Base-by-base conservation (phyloP, 2,113 vertebrate genomes). In the Benitochromis conjunctus region DNA sequence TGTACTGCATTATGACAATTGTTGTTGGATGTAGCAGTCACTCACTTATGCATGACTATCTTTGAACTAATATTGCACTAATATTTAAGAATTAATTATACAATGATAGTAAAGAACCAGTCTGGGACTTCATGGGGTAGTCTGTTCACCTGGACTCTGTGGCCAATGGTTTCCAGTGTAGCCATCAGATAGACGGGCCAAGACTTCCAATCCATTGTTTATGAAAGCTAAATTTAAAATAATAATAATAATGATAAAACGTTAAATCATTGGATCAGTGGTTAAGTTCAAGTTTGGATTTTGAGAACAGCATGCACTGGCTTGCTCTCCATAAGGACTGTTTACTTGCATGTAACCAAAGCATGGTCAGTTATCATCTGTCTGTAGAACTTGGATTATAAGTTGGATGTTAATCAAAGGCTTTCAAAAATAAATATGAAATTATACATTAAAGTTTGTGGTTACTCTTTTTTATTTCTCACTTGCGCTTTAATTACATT, bases 401-500 rank as follows among this genome's bases (percentile, higher is more conserved):
- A 19, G 11, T 79, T 43, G 34, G 29, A 3, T 26, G 18, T 9
- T 26, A 41, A 55, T 87, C 2, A n/a, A 83, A 80, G 66, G 11
- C 12, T 56, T 55, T 31, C 14, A 51, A 48, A 85, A 24, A 34
- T 13, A 31, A 55, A 80, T 48, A 13, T 55, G 6, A 24, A 79
- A 82, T 13, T 29, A 57, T 29, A 36, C 11, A 57, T 64, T n/a
- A 80, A 85, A 34, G 53, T 51, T 4, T 5, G 18, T 16, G 12
- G 7, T 5, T 24, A 21, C 31, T 48, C 5, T 43, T 38, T 79
- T 86, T 85, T 51, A 31, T 85, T 64, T 84, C 41, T 82, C 31
- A 43, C 85, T 34, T 71, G 62, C 24, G 51, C 62, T 84, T 2
- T 78, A 60, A 81, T 87, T 71, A n/a, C n/a, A 82, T 12, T 48